A percentile compares a stretch with the other conserved stretches of the same genome.
These are phyloP conservation scores for Atrichornis clamosus DNA, from an alignment of 2,113 vertebrate genomes.

Conservation along the genomic window DNA sequence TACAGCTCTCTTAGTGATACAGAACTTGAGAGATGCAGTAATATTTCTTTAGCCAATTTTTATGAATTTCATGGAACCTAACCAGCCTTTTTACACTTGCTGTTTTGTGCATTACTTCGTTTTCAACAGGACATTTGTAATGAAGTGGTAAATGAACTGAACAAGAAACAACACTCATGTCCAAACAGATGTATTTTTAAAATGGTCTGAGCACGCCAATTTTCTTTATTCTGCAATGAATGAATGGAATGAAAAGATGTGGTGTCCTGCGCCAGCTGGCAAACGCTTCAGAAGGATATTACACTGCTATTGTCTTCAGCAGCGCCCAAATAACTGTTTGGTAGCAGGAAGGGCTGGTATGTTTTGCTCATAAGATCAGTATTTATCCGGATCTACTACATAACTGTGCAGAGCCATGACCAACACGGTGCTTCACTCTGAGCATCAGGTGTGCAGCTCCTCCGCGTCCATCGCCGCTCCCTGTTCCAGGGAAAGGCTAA, in stretches of 20 bases:
- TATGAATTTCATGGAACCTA: background rate
- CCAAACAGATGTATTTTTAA: constrained; percentile 27
- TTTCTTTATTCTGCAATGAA: constrained; percentile 38
- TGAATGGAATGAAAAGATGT: constrained; percentile 22
- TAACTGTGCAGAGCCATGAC: background rate
- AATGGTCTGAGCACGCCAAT: background rate
- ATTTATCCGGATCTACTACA: background rate
- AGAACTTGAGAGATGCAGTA: background rate
- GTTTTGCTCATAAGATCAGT: background rate
- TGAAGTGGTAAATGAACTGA: background rate
- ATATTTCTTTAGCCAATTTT: background rate
- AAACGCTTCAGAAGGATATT: constrained; percentile 32
- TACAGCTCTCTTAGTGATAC: background rate
- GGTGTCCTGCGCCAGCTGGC: constrained; percentile 1
- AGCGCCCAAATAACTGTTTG: background rate
- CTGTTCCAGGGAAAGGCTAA: background rate
- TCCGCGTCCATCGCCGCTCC: rapidly evolving
- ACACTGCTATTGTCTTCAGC: constrained; percentile 26
- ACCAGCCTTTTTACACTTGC: background rate
- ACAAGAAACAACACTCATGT: background rate
- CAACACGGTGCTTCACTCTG: rapidly evolving
- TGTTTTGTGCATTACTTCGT: background rate
- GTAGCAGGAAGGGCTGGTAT: background rate
- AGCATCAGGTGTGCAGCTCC: background rate
- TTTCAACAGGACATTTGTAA: background rate